Conservation (phyloP, 2,797 vertebrate genomes). For the Halcyon leucocephala region DNA sequence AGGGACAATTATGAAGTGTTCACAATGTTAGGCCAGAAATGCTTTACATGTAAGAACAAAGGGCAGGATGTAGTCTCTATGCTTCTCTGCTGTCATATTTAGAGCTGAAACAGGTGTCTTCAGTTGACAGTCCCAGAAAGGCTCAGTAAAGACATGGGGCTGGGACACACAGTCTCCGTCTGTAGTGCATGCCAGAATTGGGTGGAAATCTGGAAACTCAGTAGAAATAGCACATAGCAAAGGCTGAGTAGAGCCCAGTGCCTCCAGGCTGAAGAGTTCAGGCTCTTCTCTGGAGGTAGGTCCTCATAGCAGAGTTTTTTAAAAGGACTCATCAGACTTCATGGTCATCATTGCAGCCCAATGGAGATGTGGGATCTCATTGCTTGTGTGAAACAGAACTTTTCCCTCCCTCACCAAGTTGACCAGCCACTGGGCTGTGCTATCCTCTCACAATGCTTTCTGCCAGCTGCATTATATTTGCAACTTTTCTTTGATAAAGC, state of each 20-base stretch:
- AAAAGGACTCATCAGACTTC: not conserved
- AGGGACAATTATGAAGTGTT: not conserved
- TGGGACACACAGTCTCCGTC: slow-evolving; percentile 2
- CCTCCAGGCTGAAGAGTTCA: not conserved
- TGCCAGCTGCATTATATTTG: not conserved
- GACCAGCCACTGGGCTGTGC: not conserved
- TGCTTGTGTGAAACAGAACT: not conserved
- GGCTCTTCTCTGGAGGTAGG: slow-evolving; percentile 1
- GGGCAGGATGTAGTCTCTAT: not conserved
- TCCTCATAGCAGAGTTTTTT: not conserved
- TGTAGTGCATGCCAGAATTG: slow-evolving; percentile 22
- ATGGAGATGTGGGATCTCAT: not conserved
- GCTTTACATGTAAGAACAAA: slow-evolving; percentile 11
- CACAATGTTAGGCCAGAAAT: not conserved
- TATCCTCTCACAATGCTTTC: rapidly evolving
- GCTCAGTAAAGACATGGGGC: not conserved
- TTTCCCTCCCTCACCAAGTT: not conserved
- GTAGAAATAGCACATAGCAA: slow-evolving; percentile 28
- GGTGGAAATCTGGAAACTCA: slow-evolving; percentile 24
- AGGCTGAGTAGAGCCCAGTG: not conserved
- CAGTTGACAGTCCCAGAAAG: not conserved
- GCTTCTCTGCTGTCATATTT: slow-evolving; percentile 28
- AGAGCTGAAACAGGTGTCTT: slow-evolving; percentile 48
- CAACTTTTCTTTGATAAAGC: not conserved
- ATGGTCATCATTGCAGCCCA: rapidly evolving